A percentile compares a stretch with the other conserved stretches of the same genome.
phyloP scores from a whole-genome alignment of 1,140 invertebrate species.

The Pemphigus obesinymphae region DNA sequence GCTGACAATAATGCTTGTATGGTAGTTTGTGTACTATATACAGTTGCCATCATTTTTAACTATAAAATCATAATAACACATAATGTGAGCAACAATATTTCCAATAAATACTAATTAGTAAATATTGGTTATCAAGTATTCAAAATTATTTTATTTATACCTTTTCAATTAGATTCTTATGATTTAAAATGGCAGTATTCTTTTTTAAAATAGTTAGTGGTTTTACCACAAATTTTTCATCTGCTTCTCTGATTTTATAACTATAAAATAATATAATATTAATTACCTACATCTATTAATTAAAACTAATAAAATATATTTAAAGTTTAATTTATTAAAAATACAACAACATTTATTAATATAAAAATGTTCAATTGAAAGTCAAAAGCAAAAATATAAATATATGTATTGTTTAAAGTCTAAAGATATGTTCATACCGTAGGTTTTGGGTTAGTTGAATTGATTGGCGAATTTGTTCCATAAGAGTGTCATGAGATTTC shows the following conservation, averaged over 20 bases:
- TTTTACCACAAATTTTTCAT: conserved; percentile 13
- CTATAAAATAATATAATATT: conserved; percentile 11
- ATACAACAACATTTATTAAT: not conserved
- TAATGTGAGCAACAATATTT: not conserved
- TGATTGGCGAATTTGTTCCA: conserved; percentile 81
- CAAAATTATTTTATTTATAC: not conserved
- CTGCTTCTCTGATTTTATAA: conserved; percentile 6
- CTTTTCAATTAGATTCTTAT: conserved; percentile 16
- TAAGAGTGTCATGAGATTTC: conserved; percentile 89
- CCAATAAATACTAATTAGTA: not conserved
- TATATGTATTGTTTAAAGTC: too few relatives aligned
- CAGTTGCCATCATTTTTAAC: conserved; percentile 87
- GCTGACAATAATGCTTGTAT: conserved; percentile 91
- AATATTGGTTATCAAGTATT: not conserved
- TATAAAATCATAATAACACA: conserved; percentile 49
- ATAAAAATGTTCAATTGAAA: not conserved
- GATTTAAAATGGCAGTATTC: conserved; percentile 10
- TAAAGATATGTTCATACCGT: conserved; percentile 50
- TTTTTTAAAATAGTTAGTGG: conserved; percentile 23
- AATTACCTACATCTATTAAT: too few relatives aligned
- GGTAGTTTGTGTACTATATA: conserved; percentile 96
- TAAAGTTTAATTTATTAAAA: not conserved
- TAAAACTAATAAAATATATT: not conserved
- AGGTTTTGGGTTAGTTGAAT: conserved; percentile 72
- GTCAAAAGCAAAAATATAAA: too few relatives aligned